Conservation (phyloP, 2,888 invertebrate genomes). For the Caenorhabditis uteleia region DNA sequence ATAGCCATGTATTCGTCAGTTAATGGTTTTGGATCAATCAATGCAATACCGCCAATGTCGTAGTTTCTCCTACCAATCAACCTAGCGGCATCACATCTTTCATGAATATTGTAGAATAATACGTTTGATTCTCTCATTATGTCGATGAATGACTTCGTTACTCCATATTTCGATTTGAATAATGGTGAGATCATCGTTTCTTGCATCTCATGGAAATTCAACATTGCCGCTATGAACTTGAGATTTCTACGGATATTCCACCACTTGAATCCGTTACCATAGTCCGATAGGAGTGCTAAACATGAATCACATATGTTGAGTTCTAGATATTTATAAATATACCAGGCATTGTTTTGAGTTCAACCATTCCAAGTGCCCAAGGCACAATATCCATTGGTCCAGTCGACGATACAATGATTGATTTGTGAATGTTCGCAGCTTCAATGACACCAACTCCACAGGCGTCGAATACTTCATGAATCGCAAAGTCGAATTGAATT, state of each 20-base stretch:
- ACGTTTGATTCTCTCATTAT: conserved; percentile 29
- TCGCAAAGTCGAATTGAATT: conserved; percentile 31
- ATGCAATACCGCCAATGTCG: conserved; percentile 45
- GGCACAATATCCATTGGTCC: conserved; percentile 42
- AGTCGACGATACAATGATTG: conserved; percentile 47
- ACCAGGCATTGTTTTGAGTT: too few species aligned
- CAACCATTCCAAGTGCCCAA: conserved; percentile 31
- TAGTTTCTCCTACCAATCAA: conserved; percentile 18
- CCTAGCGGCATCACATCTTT: conserved; percentile 20
- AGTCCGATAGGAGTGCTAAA: conserved; percentile 34
- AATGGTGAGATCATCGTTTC: conserved; percentile 2
- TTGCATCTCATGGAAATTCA: conserved; percentile 37
- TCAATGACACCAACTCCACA: conserved; percentile 44
- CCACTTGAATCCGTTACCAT: conserved; percentile 11
- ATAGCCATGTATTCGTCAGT: conserved; percentile 8
- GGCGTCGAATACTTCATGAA: conserved; percentile 49
- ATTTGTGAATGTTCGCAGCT: conserved; percentile 25
- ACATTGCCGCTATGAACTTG: conserved; percentile 27
- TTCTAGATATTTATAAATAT: too few species aligned
- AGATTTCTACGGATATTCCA: conserved; percentile 18
- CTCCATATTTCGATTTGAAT: conserved; percentile 11
- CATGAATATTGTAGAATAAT: conserved; percentile 25
- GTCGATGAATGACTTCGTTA: conserved; percentile 8
- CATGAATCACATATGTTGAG: neutral
- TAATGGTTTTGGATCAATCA: conserved; percentile 13